Evolutionary conservation across 2,797 vertebrate species (phyloP), one percentile per base, ranked within the genome.

Genomic region (Todus mexicanus): DNA sequence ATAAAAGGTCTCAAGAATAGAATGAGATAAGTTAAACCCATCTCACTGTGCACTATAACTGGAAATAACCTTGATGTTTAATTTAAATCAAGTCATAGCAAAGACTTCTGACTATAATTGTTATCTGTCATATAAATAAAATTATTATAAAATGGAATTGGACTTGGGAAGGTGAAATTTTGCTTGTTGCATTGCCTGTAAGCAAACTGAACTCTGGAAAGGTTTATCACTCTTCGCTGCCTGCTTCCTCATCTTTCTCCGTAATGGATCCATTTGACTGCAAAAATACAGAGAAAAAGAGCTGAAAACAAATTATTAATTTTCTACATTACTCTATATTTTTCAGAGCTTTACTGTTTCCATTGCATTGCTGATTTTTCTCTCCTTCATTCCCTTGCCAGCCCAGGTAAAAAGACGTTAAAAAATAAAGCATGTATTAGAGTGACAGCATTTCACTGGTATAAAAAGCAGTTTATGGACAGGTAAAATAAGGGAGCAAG

Each of bases 1-100:
- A 96, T 95, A 97, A 97, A 97, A 66, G 74, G 86, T 76, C 73
- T 90, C 45, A 80, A 97, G 76, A 97, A 96, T 31, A 94, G 92
- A 96, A 92, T 31, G 29, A 73, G 85, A 75, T 95, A 96, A 96
- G 91, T 94, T 95, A 96, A 97, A 94, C 11, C 10, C 80, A 53
- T 95, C 94, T 96, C 21, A 9, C 56, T 83, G 68, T 74, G 65
- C 91, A 74, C 90, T 96, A 42, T 95, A 96, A 95, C 60, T 93
- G 91, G 57, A 96, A 96, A 92, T 94, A 97, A 94, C 87, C 86
- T 92, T 94, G 82, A 87, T 93, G 86, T 92, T 95, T 92, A 92
- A 91, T 97, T 97, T 97, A 97, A 97, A 93, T 80, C 91, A 96
- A 90, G 82, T 76, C 86, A 93, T 71, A 87, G 54, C 70, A 87